Evolutionary conservation across 1,140 invertebrate genomes (phyloP), one percentile per base, ranked within the genome.

Genomic region (Drosophila ohnishii): DNA sequence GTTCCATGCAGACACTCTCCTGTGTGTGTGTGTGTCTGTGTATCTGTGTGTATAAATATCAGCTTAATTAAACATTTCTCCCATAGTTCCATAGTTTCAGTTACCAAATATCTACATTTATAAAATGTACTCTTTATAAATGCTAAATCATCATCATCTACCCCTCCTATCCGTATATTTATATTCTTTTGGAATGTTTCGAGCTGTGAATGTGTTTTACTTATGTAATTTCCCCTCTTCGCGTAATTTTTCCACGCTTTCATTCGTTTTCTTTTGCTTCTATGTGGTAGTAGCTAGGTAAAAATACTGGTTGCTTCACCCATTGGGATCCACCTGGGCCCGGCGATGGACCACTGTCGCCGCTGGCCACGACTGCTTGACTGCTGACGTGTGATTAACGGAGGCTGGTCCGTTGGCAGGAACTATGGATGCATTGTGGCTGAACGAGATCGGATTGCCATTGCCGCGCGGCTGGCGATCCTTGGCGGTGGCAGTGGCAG

Each of bases 261-360:
- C 14, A 13, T 25, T 40, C 74, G 9, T 61, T 47, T 67, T 60
- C 40, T 47, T 65, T 60, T 63, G 48, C 25, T 42, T 78, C 40
- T 75, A 39, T 71, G 70, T 80, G 56, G 62, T 90, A 74, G 65
- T 90, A 71, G 84, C 53, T 87, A 81, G 61, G 80, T 80, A 85
- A 40, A 83, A 76, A 79, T 90, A 89, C 80, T 88, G 64, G 8
- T 58, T 47, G 51, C 44, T 47, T 90, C 78, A 91, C 58, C 90
- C 90, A 69, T 91, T 91, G 40, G 90, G 90, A 80, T 91, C 90
- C 34, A 91, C 88, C 61, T 90, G 86, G 44, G 88, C 81, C 19
- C 90, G 85, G 34, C 90, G 82, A 69, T 90, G 76, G 62, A 48
- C 61, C 76, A 78, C 67, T n/a, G 75, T 55, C 67, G 76, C 60